Evolutionary conservation across 2,797 vertebrate genomes (phyloP).

Genomic region (Muraenolepis orangiensis): DNA sequence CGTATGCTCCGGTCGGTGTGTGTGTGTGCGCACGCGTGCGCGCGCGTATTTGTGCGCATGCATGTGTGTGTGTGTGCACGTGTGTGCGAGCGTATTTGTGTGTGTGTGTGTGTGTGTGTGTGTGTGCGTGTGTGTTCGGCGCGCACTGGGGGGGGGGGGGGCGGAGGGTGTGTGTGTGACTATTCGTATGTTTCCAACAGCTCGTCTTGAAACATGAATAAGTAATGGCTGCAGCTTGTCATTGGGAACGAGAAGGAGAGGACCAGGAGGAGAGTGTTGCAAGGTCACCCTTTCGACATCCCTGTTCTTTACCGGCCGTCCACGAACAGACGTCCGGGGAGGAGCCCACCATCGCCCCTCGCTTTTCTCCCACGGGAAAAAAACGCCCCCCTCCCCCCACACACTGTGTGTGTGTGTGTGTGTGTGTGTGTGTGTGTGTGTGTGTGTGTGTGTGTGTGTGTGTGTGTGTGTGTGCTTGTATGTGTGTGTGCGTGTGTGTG

Average conservation of each 20-base stretch:
- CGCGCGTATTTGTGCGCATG: conserved; percentile 15
- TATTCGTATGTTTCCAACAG: conserved; percentile 28
- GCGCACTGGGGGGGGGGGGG: too few relatives aligned
- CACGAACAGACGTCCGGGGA: conserved; percentile 16
- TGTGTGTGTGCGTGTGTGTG: too few relatives aligned
- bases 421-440: too few relatives aligned
- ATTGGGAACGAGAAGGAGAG: conserved; percentile 49
- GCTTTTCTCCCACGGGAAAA: too few relatives aligned
- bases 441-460: too few relatives aligned
- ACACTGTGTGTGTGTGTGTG: neutral
- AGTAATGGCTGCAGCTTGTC: conserved; percentile 50
- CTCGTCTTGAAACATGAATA: conserved; percentile 58
- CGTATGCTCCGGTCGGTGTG: conserved; percentile 23
- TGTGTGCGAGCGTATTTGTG: conserved; percentile 12
- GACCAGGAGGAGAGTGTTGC: conserved; percentile 22
- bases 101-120: neutral
- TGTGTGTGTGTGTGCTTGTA: too few relatives aligned
- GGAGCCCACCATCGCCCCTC: too few relatives aligned
- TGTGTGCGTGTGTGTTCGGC: conserved; percentile 1
- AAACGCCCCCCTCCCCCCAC: neutral
- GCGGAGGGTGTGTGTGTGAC: conserved; percentile 20
- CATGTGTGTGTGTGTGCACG: conserved; percentile 4
- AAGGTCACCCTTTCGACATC: conserved; percentile 54
- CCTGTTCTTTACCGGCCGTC: conserved; percentile 24
- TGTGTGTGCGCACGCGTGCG: conserved; percentile 9